These are phyloP conservation scores for Delia radicum DNA, from an alignment of 1,140 invertebrate species.

Conservation along the genomic window DNA sequence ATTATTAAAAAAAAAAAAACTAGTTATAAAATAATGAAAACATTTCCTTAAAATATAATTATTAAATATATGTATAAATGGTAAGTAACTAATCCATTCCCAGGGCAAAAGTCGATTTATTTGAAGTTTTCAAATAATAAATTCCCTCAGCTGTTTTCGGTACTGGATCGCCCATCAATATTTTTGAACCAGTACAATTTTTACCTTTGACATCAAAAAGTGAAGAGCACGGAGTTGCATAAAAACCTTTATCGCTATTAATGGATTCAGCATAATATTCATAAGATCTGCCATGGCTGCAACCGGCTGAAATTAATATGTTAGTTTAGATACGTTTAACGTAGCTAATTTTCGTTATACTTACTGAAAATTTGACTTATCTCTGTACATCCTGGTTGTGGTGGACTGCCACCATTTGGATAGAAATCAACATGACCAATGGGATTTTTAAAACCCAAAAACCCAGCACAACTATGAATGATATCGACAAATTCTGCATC, in stretches of 20 bases:
- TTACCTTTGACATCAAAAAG: constrained; percentile 62
- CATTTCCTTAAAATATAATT: not conserved
- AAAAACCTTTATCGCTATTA: constrained; percentile 60
- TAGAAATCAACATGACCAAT: constrained; percentile 79
- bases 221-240: constrained; percentile 61
- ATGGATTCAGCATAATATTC: constrained; percentile 72
- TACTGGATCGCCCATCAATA: constrained; percentile 64
- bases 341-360: not conserved
- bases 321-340: constrained; percentile 1
- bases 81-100: constrained; percentile 37
- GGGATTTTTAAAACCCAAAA: constrained; percentile 63
- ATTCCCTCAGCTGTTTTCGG: constrained; percentile 59
- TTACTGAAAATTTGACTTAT: constrained; percentile 59
- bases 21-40: not conserved
- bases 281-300: constrained; percentile 71
- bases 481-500: constrained; percentile 78
- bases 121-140: constrained; percentile 65
- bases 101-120: constrained; percentile 59
- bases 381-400: constrained; percentile 74
- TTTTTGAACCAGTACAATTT: constrained; percentile 58
- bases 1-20: not conserved
- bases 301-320: constrained; percentile 61
- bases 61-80: not conserved
- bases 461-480: constrained; percentile 71
- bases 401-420: constrained; percentile 72